Base-by-base conservation (phyloP, 2,113 vertebrate genomes). In the Nannobrachium achirus region DNA sequence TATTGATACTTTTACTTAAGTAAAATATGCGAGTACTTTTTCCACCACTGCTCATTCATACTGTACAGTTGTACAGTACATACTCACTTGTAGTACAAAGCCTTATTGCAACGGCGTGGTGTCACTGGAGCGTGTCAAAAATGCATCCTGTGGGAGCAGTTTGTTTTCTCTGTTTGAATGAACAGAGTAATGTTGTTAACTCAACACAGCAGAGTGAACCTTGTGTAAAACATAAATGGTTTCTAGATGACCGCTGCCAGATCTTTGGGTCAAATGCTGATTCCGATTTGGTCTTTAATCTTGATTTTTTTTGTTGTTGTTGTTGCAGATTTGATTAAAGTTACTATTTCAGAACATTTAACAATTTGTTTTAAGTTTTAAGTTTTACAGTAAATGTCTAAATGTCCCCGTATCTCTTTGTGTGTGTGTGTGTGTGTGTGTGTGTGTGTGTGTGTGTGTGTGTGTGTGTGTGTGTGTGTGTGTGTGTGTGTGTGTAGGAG, bases 401-500 rank as follows among this genome's bases (percentile, higher is more conserved):
- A 20, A 19, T 76, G 62, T 66, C 39, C 53, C 25, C 53, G 15
- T 25, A 52, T 58, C 51, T 19, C 15, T 41, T 18, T 62, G 44
- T 62, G 59, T 62, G 7, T 33, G 8, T 60, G 40, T 45, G 10
- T 15, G 7, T 45, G 9, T 20, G 15, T 44, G 0, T 45, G 15
- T 20, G n/a, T 45, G 16, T 61, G 57, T 44, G 57, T 45, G 3
- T 60, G 1, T 60, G 4, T 19, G 15, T 45, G 25, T 73, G 56
- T 18, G 45, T 55, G 16, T 58, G 18, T 57, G 66, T 46, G 42
- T 33, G 16, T 66, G 67, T 55, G 45, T 63, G 15, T 41, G 19
- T 16, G 53, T 68, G 50, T 48, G 46, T 13, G 10, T 44, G 48
- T 60, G 0, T 82, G 8, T 79, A 96, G 97, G 97, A 72, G 97